Evolutionary conservation across 1,140 invertebrate species (phyloP), one percentile per base, ranked within the genome.

Genomic region (Hyles vespertilio): DNA sequence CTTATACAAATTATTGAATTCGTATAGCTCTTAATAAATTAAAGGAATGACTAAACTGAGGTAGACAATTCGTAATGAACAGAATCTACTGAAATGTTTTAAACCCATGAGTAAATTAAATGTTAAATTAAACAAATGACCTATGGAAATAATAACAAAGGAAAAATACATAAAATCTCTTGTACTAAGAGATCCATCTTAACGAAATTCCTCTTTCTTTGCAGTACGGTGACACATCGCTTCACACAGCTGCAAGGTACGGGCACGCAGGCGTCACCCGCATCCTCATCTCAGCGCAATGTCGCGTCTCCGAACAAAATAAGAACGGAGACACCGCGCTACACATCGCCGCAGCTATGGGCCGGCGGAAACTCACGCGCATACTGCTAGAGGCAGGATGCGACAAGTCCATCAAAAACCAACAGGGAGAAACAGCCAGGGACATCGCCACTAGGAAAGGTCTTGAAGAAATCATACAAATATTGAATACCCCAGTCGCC

Each of bases 301-400:
- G 95, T 77, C 92, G 94, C 65, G 94, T 97, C 32, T 96, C 95
- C 52, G 95, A 96, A 81, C 95, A 97, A 69, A 99, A 99, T 82
- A 98, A 98, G 88, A 99, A 99, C 90, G 97, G 97, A 2, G 98
- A 99, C 80, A 98, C 97, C 0, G 94, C 96, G 0, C 84, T 99
- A 12, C 98, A 99, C 81, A 98, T 99, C 66, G 94, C 97, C 4
- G 94, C 96, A 5, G 97, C 97, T 2, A 97, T 98, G 95, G 96
- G 96, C 11, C 90, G 97, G 46, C 91, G 97, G 44, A 99, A 99
- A 88, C 90, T 99, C 51, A 98, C 97, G 2, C 92, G 96, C 74
- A 97, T 99, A 65, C 89, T 99, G 2, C 88, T 98, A 8, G 96
- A 98, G 79, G 94, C 96, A 0, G 94, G 94, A 51, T 96, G 96